Conservation (phyloP, 2,888 invertebrate genomes). For the Drosophila flavopinicola region DNA sequence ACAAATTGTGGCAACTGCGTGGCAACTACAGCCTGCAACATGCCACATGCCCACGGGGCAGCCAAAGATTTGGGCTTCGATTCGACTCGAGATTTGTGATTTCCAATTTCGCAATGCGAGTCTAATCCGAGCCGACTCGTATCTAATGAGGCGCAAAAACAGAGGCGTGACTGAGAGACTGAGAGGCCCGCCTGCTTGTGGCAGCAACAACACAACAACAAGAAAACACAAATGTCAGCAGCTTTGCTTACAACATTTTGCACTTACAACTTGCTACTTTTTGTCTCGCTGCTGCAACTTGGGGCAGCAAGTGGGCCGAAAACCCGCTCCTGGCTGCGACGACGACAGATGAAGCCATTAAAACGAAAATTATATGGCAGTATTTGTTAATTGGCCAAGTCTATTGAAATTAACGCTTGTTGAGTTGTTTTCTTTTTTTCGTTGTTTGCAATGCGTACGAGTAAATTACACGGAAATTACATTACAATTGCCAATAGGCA, state of each 20-base stretch:
- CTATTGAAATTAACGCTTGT: conserved; percentile 63
- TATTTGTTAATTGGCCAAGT: conserved; percentile 72
- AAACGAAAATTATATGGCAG: conserved; percentile 68
- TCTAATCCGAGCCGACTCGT: conserved; percentile 9
- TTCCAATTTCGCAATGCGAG: conserved; percentile 35
- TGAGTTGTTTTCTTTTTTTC: conserved; percentile 3
- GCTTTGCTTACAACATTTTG: conserved; percentile 75
- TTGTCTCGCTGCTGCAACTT: not conserved
- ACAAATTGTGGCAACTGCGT: conserved; percentile 64
- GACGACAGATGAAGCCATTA: conserved; percentile 74
- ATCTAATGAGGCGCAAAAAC: conserved; percentile 76
- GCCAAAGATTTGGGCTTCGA: conserved; percentile 2
- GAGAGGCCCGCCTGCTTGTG: conserved; percentile 63
- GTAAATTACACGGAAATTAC: conserved; percentile 2
- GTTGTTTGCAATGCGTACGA: not conserved
- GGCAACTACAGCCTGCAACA: no score
- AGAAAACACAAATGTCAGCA: conserved; percentile 69
- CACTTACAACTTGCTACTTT: conserved; percentile 54
- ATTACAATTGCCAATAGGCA: not conserved
- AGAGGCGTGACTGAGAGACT: conserved; percentile 69
- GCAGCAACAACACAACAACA: no score
- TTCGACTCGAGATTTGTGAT: conserved; percentile 3
- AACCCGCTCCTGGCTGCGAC: conserved; percentile 41
- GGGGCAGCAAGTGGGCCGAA: conserved; percentile 40
- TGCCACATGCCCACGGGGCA: conserved; percentile 18